Evolutionary conservation across 2,888 invertebrate genomes (phyloP).

Genomic region (Glaucopsyche alexis): DNA sequence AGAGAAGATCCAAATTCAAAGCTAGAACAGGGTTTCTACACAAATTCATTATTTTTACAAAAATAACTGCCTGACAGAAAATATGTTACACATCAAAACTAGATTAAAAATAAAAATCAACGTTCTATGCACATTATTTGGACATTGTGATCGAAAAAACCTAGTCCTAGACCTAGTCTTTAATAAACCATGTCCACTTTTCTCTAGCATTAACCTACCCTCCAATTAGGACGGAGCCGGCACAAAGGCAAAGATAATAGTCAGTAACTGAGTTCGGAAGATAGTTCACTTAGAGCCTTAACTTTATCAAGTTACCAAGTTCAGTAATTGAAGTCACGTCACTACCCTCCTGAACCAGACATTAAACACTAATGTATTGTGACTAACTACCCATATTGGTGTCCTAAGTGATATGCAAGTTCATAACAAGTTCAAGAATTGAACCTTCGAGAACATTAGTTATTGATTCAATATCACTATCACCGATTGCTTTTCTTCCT

Average conservation of each 20-base stretch:
- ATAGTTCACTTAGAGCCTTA: constrained; percentile 77
- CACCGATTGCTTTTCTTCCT: not conserved
- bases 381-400: constrained; percentile 8
- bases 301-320: constrained; percentile 78
- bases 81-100: too few species aligned
- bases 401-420: constrained; percentile 3
- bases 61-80: too few species aligned
- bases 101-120: too few species aligned
- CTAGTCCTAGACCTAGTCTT: too few species aligned
- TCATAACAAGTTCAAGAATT: constrained; percentile 17
- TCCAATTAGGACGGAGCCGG: constrained; percentile 72
- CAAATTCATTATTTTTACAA: too few species aligned
- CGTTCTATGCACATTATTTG: too few species aligned
- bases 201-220: constrained; percentile 49
- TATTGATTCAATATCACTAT: not conserved
- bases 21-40: too few species aligned
- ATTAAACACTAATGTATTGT: constrained; percentile 10
- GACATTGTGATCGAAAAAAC: too few species aligned
- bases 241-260: constrained; percentile 80
- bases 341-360: constrained; percentile 71
- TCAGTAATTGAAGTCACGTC: constrained; percentile 76
- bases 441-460: not conserved
- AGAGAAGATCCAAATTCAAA: too few species aligned
- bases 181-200: constrained; percentile 46
- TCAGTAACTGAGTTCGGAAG: constrained; percentile 78